phyloP scores from a whole-genome alignment of 2,113 vertebrate species.

The Casuarius casuarius region DNA sequence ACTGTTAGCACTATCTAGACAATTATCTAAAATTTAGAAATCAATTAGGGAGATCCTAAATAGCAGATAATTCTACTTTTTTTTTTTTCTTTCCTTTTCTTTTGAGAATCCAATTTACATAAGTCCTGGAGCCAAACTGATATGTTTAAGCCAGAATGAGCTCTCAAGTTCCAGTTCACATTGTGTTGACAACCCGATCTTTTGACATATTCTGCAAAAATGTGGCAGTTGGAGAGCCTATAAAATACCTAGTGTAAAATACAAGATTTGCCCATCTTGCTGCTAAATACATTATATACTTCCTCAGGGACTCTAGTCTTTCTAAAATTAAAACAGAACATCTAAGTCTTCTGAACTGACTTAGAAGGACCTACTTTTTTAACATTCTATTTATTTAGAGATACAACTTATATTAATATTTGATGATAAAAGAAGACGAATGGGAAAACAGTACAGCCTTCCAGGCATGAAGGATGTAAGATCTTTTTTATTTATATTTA shows the following conservation, averaged over 20 bases:
- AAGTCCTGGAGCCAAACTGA: background rate
- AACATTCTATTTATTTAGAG: background rate
- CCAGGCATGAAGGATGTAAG: background rate
- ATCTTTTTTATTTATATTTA: background rate
- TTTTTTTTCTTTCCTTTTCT: background rate
- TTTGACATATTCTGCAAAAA: background rate
- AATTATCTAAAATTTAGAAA: background rate
- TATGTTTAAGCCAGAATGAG: rapidly evolving
- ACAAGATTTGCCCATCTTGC: rapidly evolving
- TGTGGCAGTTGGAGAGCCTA: background rate
- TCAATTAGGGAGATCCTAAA: background rate
- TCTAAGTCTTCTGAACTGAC: background rate
- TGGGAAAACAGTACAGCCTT: background rate
- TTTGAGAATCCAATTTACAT: background rate
- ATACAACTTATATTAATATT: background rate
- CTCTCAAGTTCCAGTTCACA: background rate
- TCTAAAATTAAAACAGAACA: background rate
- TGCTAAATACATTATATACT: background rate
- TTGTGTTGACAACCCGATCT: background rate
- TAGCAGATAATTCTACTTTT: background rate
- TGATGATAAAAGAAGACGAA: background rate
- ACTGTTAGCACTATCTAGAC: background rate
- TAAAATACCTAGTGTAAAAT: background rate
- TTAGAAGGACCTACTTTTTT: background rate
- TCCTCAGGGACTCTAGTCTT: background rate